Conservation (phyloP, 2,888 invertebrate genomes). For the Agriopis leucophaearia region DNA sequence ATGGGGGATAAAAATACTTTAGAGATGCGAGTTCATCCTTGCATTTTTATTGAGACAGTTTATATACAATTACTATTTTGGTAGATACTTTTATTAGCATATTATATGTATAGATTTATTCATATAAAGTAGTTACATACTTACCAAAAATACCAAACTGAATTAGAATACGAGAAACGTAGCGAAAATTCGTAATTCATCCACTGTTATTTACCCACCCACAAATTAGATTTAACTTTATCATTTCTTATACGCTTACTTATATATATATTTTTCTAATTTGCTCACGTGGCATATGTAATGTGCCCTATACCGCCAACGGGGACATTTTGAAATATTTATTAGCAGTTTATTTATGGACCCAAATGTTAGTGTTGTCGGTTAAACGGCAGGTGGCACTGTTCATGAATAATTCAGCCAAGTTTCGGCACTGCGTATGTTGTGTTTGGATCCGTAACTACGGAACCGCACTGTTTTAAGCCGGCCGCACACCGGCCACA, state of each 20-base stretch:
- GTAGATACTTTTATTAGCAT: too few relatives aligned
- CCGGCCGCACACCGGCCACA: neutral
- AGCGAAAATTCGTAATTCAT: too few relatives aligned
- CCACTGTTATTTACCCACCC: too few relatives aligned
- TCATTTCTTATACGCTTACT: too few relatives aligned
- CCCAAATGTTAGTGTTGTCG: slow-evolving; percentile 66
- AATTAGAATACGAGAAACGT: neutral
- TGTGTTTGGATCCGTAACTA: slow-evolving; percentile 42
- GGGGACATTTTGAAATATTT: slow-evolving; percentile 52
- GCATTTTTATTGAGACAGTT: neutral
- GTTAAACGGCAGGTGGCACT: slow-evolving; percentile 71
- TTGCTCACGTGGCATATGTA: slow-evolving; percentile 22
- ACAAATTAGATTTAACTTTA: too few relatives aligned
- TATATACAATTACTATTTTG: neutral
- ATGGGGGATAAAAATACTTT: slow-evolving; percentile 2
- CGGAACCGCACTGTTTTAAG: slow-evolving; percentile 26
- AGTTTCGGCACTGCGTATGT: slow-evolving; percentile 51
- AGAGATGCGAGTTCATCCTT: neutral
- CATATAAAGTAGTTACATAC: too few relatives aligned
- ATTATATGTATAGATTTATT: too few relatives aligned
- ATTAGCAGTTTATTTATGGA: slow-evolving; percentile 53
- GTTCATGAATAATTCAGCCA: slow-evolving; percentile 67
- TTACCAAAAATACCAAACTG: neutral
- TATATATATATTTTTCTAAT: neutral
- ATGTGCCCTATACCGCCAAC: slow-evolving; percentile 27